Percentiles rank a stretch among this genome's conserved stretches.
phyloP scores from a whole-genome alignment of 2,888 invertebrate genomes.

The Euphydryas editha region DNA sequence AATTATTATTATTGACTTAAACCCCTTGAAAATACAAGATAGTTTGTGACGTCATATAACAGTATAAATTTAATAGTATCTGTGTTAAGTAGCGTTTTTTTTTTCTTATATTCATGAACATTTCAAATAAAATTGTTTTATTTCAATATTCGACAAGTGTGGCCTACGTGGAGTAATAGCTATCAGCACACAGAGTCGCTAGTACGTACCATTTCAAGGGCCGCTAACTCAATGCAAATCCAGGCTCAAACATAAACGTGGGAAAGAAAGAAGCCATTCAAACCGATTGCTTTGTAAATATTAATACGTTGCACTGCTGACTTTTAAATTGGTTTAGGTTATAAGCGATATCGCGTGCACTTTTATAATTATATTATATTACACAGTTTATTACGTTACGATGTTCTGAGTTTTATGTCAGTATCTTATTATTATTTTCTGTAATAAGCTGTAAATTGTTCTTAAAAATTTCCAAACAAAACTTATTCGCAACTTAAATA shows the following conservation, averaged over 20 bases:
- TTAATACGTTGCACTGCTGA: not conserved
- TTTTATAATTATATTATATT: constrained; percentile 2
- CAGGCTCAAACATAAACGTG: constrained; percentile 64
- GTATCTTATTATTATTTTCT: not conserved
- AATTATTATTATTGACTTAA: no score
- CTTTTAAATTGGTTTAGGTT: not conserved
- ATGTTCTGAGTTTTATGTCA: not conserved
- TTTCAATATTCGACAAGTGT: not conserved
- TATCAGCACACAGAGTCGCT: not conserved
- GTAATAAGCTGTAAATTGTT: no score
- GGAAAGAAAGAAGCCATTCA: constrained; percentile 36
- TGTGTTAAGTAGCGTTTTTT: no score
- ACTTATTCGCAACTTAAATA: no score
- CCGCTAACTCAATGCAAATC: constrained; percentile 54
- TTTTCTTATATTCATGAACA: not conserved
- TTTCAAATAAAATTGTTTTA: not conserved
- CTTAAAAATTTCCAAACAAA: no score
- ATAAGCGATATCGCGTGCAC: not conserved
- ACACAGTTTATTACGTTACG: not conserved
- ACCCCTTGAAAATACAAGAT: no score
- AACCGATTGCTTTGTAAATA: constrained; percentile 19
- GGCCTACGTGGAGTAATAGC: not conserved
- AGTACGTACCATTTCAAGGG: constrained; percentile 53
- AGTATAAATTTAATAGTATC: not conserved
- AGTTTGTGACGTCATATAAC: not conserved